Percentiles rank a stretch among this genome's conserved stretches.
phyloP scores from a whole-genome alignment of 2,888 invertebrate species.

The Meiosimyza decipiens region DNA sequence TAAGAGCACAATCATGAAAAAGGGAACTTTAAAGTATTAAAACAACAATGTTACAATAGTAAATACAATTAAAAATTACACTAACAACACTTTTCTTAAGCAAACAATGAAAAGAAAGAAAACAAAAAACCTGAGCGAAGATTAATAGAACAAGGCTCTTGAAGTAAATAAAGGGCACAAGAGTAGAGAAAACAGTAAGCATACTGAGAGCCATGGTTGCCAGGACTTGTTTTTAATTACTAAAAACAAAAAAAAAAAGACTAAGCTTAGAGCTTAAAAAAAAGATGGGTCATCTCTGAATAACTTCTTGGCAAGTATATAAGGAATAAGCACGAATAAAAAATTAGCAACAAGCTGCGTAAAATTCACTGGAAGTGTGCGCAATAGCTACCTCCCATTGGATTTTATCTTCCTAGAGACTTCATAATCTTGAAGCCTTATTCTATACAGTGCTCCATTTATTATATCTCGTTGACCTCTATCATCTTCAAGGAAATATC shows the following conservation, averaged over 20 bases:
- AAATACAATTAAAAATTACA: constrained; percentile 18
- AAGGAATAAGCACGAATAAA: too few relatives aligned
- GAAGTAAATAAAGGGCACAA: not conserved
- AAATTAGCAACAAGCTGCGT: too few relatives aligned
- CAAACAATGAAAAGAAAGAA: not conserved
- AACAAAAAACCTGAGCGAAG: not conserved
- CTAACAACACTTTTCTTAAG: not conserved
- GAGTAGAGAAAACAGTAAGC: not conserved
- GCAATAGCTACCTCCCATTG: too few relatives aligned
- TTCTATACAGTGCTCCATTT: too few relatives aligned
- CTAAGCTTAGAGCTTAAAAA: too few relatives aligned
- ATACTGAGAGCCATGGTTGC: not conserved
- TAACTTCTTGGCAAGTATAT: too few relatives aligned
- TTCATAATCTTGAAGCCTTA: too few relatives aligned
- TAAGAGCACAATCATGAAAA: not conserved
- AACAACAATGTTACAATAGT: constrained; percentile 8
- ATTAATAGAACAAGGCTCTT: not conserved
- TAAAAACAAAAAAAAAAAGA: not conserved
- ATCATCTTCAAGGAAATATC: too few relatives aligned
- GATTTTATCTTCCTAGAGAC: too few relatives aligned
- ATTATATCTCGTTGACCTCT: too few relatives aligned
- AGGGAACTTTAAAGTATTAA: not conserved
- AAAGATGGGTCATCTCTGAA: too few relatives aligned
- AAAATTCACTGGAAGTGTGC: too few relatives aligned
- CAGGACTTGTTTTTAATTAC: not conserved